A percentile compares a stretch with the other conserved stretches of the same genome.
Conservation (phyloP, 92 coral and sea anemone genomes). For the Nematostella vectensis region DNA sequence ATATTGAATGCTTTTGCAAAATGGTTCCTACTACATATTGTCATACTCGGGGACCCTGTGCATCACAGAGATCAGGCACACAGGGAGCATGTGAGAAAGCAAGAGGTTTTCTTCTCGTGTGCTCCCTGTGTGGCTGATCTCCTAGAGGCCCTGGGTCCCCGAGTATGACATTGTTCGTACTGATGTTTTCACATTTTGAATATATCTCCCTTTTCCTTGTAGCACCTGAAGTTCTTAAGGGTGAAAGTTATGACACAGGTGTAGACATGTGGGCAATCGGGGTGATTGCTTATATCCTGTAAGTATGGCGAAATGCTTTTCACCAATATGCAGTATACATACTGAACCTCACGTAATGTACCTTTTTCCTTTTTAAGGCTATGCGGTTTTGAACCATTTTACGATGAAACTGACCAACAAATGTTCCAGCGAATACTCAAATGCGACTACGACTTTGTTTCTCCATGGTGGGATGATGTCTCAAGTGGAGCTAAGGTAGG, state of each 20-base stretch:
- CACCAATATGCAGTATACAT: neutral
- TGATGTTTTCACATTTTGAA: no score
- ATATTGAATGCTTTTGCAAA: no score
- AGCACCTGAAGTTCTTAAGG: conserved; percentile 95
- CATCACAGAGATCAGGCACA: no score
- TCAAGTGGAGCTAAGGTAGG: conserved; percentile 91
- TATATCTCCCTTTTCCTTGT: conserved; percentile 1
- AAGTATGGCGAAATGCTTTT: conserved; percentile 23
- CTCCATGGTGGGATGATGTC: conserved; percentile 99
- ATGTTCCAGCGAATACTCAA: conserved; percentile 97
- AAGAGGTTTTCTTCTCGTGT: no score
- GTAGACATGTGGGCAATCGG: conserved; percentile 99
- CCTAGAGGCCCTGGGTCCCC: no score
- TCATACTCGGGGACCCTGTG: no score
- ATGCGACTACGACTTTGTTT: conserved; percentile 77
- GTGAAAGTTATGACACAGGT: conserved; percentile 60
- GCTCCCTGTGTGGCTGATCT: no score
- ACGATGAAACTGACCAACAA: conserved; percentile 95
- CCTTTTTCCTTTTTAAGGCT: no score
- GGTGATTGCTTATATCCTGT: conserved; percentile 96
- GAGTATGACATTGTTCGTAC: no score
- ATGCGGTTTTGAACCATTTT: conserved; percentile 98
- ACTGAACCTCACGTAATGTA: no score
- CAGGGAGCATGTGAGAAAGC: no score
- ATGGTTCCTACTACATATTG: no score